Conservation (phyloP, 1,140 invertebrate genomes). For the Sitophilus oryzae region DNA sequence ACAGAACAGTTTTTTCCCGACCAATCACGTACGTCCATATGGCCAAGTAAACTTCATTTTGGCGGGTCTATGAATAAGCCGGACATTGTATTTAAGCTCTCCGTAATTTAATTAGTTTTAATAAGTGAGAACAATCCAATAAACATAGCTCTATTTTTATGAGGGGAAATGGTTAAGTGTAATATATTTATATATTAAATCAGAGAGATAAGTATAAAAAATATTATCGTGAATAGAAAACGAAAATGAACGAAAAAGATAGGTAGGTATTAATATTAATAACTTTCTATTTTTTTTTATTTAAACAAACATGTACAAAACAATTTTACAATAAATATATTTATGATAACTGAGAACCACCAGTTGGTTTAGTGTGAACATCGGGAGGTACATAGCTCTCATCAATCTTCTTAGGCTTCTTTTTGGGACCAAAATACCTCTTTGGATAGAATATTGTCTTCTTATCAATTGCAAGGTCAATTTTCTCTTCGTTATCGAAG, state of each 20-base stretch:
- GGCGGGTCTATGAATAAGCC: not conserved
- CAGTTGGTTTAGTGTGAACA: conserved; percentile 36
- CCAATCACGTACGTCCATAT: conserved; percentile 11
- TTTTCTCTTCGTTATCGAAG: conserved; percentile 65
- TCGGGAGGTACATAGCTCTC: conserved; percentile 66
- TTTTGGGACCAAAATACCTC: conserved; percentile 46
- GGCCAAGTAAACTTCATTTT: conserved; percentile 7
- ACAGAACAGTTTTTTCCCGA: not conserved
- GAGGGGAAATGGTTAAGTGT: too few species aligned
- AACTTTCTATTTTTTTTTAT: too few species aligned
- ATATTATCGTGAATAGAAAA: too few species aligned
- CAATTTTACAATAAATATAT: conserved; percentile 3
- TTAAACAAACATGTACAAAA: not conserved
- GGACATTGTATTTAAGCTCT: not conserved
- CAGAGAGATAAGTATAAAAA: too few species aligned
- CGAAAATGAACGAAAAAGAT: too few species aligned
- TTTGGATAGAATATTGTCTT: conserved; percentile 48
- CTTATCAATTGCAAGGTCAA: conserved; percentile 64
- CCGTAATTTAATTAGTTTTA: not conserved
- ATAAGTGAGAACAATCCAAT: not conserved
- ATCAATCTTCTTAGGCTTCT: conserved; percentile 43
- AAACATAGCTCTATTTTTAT: too few species aligned
- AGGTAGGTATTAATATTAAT: too few species aligned
- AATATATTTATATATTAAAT: too few species aligned
- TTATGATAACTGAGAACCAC: not conserved